Base-by-base conservation (phyloP, 2,888 invertebrate species). In the Carabus problematicus region DNA sequence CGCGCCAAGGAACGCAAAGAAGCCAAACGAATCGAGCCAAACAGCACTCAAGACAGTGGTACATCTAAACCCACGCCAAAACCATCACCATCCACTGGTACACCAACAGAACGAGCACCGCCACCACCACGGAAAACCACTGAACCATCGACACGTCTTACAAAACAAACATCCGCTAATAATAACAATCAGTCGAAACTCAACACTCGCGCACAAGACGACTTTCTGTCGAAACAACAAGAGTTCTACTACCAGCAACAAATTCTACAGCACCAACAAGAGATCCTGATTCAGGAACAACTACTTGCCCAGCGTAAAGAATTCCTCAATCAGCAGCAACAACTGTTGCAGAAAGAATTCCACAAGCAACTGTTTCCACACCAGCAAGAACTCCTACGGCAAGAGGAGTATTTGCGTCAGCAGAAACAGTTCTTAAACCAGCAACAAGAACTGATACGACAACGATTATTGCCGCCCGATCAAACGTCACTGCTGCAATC, bases 1-100 rank as follows among this genome's bases (percentile, higher is more conserved):
- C 88, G 97, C 49, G 97, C 97, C 63, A 97, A 97, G 83, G 96
- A 97, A 77, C 87, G 97, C 9, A 96, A 96, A 81, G 92, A 93
- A 79, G 85, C 86, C 73, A 95, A 96, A 69, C 54, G 68, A 2
- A 40, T 61, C 16, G 68, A 67, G 8, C 40, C 60, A 11, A 60
- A 39, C 3, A 41, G 12, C 8, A 41, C n/a, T 12, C 40, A 12
- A 19, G 55, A 64, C 42, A 3, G 9, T n/a, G n/a, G n/a, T 7
- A n/a, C 42, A 19, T n/a, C 54, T 6, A 64, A 64, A 64, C 14
- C 19, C 19, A 14, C 49, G 1, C 54, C 64, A 11, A 64, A 64
- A 64, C 19, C 64, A 9, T 29, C 29, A 29, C 40, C 59, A 14
- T 41, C 42, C 14, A 42, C n/a, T 4, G 12, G 14, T 41, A 3